phyloP scores from a whole-genome alignment of 2,797 vertebrate genomes.

The Ctenosaura bakeri region DNA sequence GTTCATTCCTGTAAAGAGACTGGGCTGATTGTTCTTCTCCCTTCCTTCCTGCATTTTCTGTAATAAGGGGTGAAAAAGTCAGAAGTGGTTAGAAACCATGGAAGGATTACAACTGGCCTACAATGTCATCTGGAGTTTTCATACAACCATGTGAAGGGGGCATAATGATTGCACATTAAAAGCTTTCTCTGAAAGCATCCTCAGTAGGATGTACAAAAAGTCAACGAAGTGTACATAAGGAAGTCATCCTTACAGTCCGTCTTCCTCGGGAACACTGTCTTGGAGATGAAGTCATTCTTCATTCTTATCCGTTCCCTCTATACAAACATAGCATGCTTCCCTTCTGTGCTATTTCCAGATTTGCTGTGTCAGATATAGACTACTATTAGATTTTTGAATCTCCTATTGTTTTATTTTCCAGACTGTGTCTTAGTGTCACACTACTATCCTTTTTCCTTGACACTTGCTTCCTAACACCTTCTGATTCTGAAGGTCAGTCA shows the following conservation, averaged over 20 bases:
- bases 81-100: background rate
- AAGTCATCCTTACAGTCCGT: background rate
- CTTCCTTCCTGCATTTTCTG: background rate
- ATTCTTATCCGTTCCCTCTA: background rate
- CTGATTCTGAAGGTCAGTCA: slow-evolving; percentile 1
- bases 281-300: background rate
- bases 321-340: slow-evolving; percentile 9
- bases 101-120: background rate
- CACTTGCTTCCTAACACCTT: slow-evolving; percentile 10
- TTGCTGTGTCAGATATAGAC: background rate
- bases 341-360: background rate
- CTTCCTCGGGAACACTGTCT: background rate
- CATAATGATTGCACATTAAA: background rate
- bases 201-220: background rate
- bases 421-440: slow-evolving; percentile 5
- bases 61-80: background rate
- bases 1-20: background rate
- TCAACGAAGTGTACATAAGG: slow-evolving; percentile 1
- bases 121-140: background rate
- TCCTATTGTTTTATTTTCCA: slow-evolving; percentile 22
- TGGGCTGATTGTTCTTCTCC: background rate
- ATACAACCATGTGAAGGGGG: background rate
- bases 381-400: background rate
- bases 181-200: slow-evolving; percentile 13
- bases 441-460: background rate